A percentile compares a stretch with the other conserved stretches of the same genome.
phyloP scores from a whole-genome alignment of 2,888 invertebrate species.

The Spisula solida region DNA sequence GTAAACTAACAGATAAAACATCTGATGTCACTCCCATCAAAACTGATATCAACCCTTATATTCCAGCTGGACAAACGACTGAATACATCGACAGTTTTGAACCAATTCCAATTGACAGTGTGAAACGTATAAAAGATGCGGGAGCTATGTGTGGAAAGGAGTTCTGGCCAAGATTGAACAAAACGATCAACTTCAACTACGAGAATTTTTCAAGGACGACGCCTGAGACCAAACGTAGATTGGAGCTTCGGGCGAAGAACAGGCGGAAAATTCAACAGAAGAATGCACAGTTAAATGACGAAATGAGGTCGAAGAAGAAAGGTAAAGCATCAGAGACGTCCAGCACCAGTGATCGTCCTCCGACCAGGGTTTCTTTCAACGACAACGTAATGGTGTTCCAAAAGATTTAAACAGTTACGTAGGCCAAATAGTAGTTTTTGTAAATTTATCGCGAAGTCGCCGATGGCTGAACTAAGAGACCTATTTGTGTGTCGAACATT shows the following conservation, averaged over 20 bases:
- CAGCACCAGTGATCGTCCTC: constrained; percentile 42
- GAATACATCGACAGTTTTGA: not conserved
- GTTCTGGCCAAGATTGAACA: constrained; percentile 42
- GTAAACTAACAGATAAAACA: not conserved
- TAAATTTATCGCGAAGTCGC: not conserved
- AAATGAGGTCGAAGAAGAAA: constrained; percentile 23
- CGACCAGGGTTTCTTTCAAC: constrained; percentile 67
- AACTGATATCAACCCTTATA: constrained; percentile 34
- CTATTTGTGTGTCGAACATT: no score
- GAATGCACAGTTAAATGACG: constrained; percentile 56
- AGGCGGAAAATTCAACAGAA: constrained; percentile 60
- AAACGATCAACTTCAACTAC: constrained; percentile 58
- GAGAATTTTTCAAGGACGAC: constrained; percentile 62
- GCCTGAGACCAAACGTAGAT: constrained; percentile 53
- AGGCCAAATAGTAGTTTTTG: no score
- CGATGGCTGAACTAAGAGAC: not conserved
- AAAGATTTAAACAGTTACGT: constrained; percentile 47
- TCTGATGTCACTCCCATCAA: not conserved
- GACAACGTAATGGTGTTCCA: constrained; percentile 70
- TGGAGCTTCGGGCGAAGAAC: constrained; percentile 59
- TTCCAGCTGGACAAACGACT: not conserved
- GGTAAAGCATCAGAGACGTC: not conserved
- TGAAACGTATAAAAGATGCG: constrained; percentile 19
- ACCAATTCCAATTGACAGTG: constrained; percentile 19
- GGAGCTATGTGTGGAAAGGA: constrained; percentile 43